phyloP scores from a whole-genome alignment of 2,113 vertebrate genomes.

The Morone chrysops region DNA sequence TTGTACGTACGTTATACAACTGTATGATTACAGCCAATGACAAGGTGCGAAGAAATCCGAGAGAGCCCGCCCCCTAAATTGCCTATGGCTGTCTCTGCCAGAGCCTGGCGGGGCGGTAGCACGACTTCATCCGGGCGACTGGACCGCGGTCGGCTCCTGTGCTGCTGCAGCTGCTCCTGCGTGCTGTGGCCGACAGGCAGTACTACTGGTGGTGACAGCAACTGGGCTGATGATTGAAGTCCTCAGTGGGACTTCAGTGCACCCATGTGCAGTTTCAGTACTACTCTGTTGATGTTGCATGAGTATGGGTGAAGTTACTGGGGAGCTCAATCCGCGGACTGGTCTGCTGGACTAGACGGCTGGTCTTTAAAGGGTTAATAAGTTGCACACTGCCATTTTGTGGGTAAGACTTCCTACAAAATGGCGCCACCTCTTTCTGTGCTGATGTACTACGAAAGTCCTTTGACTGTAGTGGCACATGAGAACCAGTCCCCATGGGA shows the following conservation, averaged over 20 bases:
- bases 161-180: constrained; percentile 46
- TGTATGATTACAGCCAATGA: constrained; percentile 63
- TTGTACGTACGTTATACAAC: constrained; percentile 55
- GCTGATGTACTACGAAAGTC: neutral
- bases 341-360: constrained; percentile 22
- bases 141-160: constrained; percentile 39
- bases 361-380: constrained; percentile 71
- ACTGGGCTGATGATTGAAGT: neutral
- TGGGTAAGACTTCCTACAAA: constrained; percentile 58
- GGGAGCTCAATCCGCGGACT: neutral
- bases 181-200: constrained; percentile 9
- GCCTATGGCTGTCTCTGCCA: constrained; percentile 23
- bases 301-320: neutral
- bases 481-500: constrained; percentile 17
- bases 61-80: constrained; percentile 68
- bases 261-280: constrained; percentile 14
- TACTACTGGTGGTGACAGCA: neutral
- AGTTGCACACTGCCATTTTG: constrained; percentile 71
- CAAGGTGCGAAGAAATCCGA: constrained; percentile 10
- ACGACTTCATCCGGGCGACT: constrained; percentile 57
- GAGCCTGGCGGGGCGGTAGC: constrained; percentile 33
- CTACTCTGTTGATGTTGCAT: neutral
- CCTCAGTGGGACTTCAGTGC: constrained; percentile 6
- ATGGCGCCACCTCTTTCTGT: constrained; percentile 62
- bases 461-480: constrained; percentile 1